phyloP scores from a whole-genome alignment of 2,888 invertebrate genomes.

The Rotaria sp. region DNA sequence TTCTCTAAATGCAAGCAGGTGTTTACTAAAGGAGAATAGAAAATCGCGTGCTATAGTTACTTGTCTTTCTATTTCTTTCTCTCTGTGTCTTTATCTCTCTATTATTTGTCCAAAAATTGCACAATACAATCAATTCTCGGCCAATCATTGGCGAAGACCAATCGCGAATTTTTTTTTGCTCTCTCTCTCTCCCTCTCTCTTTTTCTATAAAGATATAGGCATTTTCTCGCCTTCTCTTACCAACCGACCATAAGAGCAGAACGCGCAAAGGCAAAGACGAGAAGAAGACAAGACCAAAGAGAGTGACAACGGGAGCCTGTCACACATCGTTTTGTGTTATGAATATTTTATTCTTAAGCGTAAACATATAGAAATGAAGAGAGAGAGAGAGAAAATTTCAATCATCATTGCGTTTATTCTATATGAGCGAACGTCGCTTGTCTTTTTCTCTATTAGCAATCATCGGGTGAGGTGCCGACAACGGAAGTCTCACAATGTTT shows the following conservation, averaged over 20 bases:
- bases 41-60: background rate
- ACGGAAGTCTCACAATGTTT: conserved; percentile 14
- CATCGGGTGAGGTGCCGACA: too few relatives aligned
- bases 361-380: background rate
- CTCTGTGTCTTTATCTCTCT: background rate
- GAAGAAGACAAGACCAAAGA: background rate
- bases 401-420: background rate
- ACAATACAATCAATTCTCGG: background rate
- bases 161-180: background rate
- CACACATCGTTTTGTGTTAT: conserved; percentile 21
- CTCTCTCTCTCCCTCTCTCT: background rate
- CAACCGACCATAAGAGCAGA: background rate
- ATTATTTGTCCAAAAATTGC: background rate
- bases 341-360: background rate
- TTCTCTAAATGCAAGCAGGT: background rate
- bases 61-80: background rate
- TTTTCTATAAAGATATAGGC: background rate
- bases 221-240: background rate
- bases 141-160: background rate
- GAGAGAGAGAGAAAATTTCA: background rate
- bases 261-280: background rate
- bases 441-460: background rate
- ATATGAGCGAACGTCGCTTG: background rate
- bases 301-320: conserved; percentile 6
- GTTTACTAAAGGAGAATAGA: background rate